phyloP scores from a whole-genome alignment of 92 coral and sea anemone species.

The Zoanthus solanderi region DNA sequence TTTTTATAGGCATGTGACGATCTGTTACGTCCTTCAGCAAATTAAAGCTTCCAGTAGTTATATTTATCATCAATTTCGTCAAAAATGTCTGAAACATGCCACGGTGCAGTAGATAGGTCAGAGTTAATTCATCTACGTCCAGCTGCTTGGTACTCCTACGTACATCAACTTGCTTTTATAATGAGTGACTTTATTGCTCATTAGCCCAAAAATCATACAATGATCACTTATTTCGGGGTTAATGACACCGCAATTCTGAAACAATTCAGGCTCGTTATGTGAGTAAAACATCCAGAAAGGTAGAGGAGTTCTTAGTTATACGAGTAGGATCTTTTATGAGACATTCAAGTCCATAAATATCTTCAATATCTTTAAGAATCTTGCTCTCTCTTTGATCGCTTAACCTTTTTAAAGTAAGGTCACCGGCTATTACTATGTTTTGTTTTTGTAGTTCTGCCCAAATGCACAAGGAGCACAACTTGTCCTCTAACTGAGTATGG shows the following conservation, averaged over 20 bases:
- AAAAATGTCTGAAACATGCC: not conserved
- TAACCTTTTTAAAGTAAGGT: slow-evolving; percentile 20
- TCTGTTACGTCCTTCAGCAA: not conserved
- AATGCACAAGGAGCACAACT: slow-evolving; percentile 15
- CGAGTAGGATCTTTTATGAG: not conserved
- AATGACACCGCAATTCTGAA: slow-evolving; percentile 18
- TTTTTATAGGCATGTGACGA: not conserved
- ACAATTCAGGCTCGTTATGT: not conserved
- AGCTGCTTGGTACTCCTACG: not conserved
- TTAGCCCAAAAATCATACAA: slow-evolving; percentile 8
- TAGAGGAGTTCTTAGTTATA: not conserved
- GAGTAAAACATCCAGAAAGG: not conserved
- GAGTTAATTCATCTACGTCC: not conserved
- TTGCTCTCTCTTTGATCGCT: slow-evolving; percentile 48
- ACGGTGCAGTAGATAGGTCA: not conserved
- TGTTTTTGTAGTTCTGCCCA: slow-evolving; percentile 39
- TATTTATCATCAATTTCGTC: not conserved
- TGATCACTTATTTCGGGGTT: slow-evolving; percentile 45
- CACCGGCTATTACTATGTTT: slow-evolving; percentile 31
- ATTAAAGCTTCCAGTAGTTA: not conserved
- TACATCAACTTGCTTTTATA: not conserved
- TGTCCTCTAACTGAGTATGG: not conserved
- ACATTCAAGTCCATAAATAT: not conserved
- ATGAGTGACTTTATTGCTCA: slow-evolving; percentile 24
- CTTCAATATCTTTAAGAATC: slow-evolving; percentile 26